Percentiles rank a stretch among this genome's conserved stretches.
Evolutionary conservation across 2,888 invertebrate genomes (phyloP).

Genomic region (Drosophila heteroneura): DNA sequence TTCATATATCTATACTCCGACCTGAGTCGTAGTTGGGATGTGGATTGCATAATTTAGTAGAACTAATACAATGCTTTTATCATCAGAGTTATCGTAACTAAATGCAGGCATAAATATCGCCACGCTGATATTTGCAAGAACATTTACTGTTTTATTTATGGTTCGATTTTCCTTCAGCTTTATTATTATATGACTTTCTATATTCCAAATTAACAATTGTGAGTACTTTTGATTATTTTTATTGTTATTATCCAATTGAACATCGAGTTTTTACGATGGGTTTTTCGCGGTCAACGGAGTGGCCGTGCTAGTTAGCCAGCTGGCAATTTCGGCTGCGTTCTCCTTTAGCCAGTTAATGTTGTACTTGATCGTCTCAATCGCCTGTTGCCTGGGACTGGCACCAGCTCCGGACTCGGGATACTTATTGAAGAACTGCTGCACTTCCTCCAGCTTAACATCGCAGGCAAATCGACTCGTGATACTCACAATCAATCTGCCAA

Average conservation of each 20-base stretch:
- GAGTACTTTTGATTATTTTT: constrained; percentile 15
- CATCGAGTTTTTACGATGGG: constrained; percentile 16
- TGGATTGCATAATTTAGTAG: constrained; percentile 12
- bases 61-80: constrained; percentile 8
- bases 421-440: constrained; percentile 90
- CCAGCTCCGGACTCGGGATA: constrained; percentile 95
- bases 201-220: constrained; percentile 31
- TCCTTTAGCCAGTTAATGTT: constrained; percentile 92
- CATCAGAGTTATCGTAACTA: constrained; percentile 37
- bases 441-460: constrained; percentile 89
- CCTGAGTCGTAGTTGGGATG: constrained; percentile 7
- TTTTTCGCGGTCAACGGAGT: constrained; percentile 38
- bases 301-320: constrained; percentile 86
- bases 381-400: constrained; percentile 89
- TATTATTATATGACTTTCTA: constrained; percentile 52
- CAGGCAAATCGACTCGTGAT: constrained; percentile 90
- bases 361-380: constrained; percentile 90
- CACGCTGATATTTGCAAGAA: constrained; percentile 44
- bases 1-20: constrained; percentile 33
- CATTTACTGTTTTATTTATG: constrained; percentile 55
- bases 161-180: constrained; percentile 38
- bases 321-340: constrained; percentile 87
- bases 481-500: constrained; percentile 90
- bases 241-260: background rate
- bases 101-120: constrained; percentile 58